Conservation (phyloP, 1,140 invertebrate genomes). For the Drosophila nasuta region DNA sequence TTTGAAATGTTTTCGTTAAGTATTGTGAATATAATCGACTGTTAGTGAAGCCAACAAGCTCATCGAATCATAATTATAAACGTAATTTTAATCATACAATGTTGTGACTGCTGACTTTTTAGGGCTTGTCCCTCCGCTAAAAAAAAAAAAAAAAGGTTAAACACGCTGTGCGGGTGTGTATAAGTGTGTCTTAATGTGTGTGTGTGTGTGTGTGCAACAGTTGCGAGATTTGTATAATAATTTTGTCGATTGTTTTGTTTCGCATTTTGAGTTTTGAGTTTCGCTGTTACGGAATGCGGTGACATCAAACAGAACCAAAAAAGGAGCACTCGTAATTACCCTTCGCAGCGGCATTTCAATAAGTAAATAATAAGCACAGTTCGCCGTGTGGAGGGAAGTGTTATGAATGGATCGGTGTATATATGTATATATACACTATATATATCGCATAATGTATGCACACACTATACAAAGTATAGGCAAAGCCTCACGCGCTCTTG, state of each 20-base stretch:
- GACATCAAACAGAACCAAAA: slow-evolving; percentile 39
- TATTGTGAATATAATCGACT: neutral
- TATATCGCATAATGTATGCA: slow-evolving; percentile 5
- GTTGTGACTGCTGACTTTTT: slow-evolving; percentile 19
- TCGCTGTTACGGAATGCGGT: slow-evolving; percentile 33
- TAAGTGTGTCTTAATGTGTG: neutral
- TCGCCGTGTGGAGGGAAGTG: neutral
- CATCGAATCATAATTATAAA: neutral
- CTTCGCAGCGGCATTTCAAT: slow-evolving; percentile 44
- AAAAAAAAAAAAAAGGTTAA: slow-evolving; percentile 12
- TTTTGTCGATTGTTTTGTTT: slow-evolving; percentile 21
- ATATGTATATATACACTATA: slow-evolving; percentile 15
- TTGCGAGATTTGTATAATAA: slow-evolving; percentile 33
- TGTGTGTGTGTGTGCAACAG: slow-evolving; percentile 29
- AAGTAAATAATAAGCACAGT: slow-evolving; percentile 28
- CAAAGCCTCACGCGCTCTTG: slow-evolving; percentile 23
- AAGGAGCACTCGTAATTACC: slow-evolving; percentile 57
- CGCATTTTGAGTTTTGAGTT: slow-evolving; percentile 1
- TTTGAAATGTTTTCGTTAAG: too few relatives aligned
- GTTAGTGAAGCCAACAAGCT: neutral
- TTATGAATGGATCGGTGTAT: slow-evolving; percentile 6
- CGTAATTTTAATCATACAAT: slow-evolving; percentile 1
- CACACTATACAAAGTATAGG: neutral
- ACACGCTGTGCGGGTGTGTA: neutral
- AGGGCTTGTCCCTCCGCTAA: slow-evolving; percentile 22